A percentile compares a stretch with the other conserved stretches of the same genome.
phyloP scores from a whole-genome alignment of 1,140 invertebrate genomes.

The Helicoverpa zea region DNA sequence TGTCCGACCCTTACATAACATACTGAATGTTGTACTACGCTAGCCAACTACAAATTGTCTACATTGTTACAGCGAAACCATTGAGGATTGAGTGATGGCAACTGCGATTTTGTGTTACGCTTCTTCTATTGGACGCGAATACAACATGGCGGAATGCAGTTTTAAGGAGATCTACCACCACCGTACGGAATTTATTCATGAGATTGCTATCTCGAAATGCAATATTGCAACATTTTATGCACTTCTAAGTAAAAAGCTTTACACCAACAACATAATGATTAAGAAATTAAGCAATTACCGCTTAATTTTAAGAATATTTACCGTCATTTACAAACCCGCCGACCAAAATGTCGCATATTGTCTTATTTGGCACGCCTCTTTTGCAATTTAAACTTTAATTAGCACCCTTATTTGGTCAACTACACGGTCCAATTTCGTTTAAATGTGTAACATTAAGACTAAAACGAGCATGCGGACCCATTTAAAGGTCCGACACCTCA shows the following conservation, averaged over 20 bases:
- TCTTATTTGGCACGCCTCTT: constrained; percentile 9
- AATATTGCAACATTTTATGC: no score
- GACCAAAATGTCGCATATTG: neutral
- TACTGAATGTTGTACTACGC: constrained; percentile 53
- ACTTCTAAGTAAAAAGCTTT: no score
- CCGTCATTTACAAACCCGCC: neutral
- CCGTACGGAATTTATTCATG: no score
- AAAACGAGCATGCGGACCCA: constrained; percentile 16
- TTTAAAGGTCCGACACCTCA: constrained; percentile 42
- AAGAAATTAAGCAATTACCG: constrained; percentile 15
- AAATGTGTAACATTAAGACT: constrained; percentile 43
- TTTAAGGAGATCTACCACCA: no score
- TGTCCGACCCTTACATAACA: constrained; percentile 70
- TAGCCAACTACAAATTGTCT: constrained; percentile 48
- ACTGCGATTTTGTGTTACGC: neutral
- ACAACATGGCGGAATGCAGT: no score
- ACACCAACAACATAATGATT: neutral
- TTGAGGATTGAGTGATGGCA: constrained; percentile 6
- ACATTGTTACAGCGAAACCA: neutral
- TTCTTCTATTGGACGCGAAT: neutral
- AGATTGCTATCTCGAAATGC: no score
- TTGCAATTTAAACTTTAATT: constrained; percentile 38
- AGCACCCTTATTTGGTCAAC: constrained; percentile 16
- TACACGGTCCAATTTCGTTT: constrained; percentile 41
- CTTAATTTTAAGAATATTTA: neutral